Percentiles rank a stretch among this genome's conserved stretches.
phyloP scores from a whole-genome alignment of 2,113 vertebrate species.

The Brachionichthys hirsutus region DNA sequence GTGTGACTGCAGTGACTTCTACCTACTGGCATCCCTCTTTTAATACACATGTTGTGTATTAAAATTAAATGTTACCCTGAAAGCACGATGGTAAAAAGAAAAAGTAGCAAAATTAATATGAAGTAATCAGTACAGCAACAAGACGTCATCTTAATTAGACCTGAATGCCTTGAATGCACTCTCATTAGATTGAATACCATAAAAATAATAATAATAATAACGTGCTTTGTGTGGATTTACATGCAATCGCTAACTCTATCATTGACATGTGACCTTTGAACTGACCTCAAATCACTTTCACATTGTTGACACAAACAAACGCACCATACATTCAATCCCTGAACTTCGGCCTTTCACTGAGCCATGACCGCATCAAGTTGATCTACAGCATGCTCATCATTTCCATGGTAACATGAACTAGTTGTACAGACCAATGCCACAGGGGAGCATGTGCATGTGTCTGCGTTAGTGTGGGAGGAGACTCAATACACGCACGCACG shows the following conservation, averaged over 20 bases:
- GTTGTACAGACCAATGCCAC: constrained; percentile 45
- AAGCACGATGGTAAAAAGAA: no score
- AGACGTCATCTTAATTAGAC: no score
- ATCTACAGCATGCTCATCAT: constrained; percentile 68
- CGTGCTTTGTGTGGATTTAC: background rate
- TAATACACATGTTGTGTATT: no score
- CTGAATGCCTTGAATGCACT: no score
- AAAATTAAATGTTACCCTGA: no score
- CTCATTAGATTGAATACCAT: no score
- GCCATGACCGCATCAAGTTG: constrained; percentile 63
- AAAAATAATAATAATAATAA: no score
- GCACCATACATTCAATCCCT: constrained; percentile 24
- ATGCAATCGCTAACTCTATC: background rate
- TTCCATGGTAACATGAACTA: constrained; percentile 69
- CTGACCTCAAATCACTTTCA: constrained; percentile 19
- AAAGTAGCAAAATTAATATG: no score
- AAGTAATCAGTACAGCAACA: no score
- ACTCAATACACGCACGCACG: constrained; percentile 19
- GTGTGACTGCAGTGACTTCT: no score
- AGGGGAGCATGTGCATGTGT: constrained; percentile 33
- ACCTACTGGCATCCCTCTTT: no score
- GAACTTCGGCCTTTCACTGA: constrained; percentile 68
- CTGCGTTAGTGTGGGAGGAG: constrained; percentile 2
- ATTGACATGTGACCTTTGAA: background rate
- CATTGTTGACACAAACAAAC: constrained; percentile 24